phyloP scores from a whole-genome alignment of 92 coral and sea anemone genomes.

The Porites lobata region DNA sequence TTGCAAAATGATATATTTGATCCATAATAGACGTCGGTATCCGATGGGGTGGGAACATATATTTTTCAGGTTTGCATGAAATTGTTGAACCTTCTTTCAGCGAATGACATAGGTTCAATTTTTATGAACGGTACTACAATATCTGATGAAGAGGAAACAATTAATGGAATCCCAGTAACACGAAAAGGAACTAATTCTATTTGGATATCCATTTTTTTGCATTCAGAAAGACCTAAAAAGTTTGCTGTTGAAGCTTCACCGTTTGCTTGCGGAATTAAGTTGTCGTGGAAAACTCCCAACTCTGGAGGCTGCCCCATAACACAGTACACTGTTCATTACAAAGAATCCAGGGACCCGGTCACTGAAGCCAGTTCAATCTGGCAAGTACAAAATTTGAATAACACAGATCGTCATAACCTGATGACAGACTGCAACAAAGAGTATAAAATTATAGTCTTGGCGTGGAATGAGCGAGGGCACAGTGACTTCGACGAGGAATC shows the following conservation, averaged over 20 bases:
- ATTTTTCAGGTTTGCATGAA: no score
- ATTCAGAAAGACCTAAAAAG: neutral
- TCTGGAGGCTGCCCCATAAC: neutral
- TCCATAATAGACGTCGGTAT: no score
- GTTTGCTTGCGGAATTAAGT: neutral
- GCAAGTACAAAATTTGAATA: neutral
- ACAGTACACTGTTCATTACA: slow-evolving; percentile 2
- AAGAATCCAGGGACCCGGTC: neutral
- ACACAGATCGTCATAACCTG: neutral
- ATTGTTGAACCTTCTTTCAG: no score
- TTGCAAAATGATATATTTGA: no score
- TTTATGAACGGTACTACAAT: no score
- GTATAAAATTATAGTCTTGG: slow-evolving; percentile 12
- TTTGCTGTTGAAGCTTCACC: neutral
- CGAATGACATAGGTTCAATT: no score
- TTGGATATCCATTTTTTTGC: neutral
- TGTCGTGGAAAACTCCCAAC: slow-evolving; percentile 20
- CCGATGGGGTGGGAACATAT: no score
- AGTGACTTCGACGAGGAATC: neutral
- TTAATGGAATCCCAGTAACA: no score
- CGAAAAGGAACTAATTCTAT: neutral
- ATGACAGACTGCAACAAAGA: neutral
- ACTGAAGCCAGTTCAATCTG: neutral
- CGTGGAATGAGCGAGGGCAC: slow-evolving; percentile 15
- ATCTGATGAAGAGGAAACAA: no score